Evolutionary conservation across 2,797 vertebrate genomes (phyloP).

Genomic region (Crax fasciolata): DNA sequence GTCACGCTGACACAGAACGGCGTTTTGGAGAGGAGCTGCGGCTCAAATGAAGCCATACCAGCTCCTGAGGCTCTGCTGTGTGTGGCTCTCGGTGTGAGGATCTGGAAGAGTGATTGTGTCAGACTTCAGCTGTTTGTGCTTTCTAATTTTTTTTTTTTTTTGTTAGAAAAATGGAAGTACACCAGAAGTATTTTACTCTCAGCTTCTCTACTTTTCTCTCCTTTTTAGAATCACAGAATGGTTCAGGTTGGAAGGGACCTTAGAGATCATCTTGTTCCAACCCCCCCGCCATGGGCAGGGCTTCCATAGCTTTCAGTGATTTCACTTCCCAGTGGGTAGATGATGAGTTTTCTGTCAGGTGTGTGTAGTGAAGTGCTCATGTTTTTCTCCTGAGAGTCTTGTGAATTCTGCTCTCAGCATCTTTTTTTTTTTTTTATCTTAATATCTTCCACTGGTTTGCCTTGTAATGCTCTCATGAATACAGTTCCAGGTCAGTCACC

Average conservation of each 20-base stretch:
- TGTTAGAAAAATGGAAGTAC: not conserved
- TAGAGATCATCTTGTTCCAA: too few relatives aligned
- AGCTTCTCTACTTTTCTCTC: not conserved
- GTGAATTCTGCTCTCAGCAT: not conserved
- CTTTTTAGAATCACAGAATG: too few relatives aligned
- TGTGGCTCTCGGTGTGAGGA: not conserved
- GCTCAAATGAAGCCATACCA: not conserved
- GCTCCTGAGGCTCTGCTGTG: not conserved
- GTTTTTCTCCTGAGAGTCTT: not conserved
- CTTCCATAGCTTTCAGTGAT: not conserved
- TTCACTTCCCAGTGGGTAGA: not conserved
- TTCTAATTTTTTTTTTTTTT: not conserved
- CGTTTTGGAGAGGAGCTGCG: not conserved
- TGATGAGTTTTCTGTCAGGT: not conserved
- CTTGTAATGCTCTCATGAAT: not conserved
- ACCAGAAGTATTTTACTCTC: not conserved
- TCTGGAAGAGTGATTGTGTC: not conserved
- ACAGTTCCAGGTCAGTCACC: not conserved
- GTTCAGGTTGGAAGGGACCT: too few relatives aligned
- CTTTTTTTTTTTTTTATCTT: not conserved
- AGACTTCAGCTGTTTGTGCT: not conserved
- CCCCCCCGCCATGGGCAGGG: too few relatives aligned
- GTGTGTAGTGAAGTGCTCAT: not conserved
- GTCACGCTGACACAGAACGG: not conserved
- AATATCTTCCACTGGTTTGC: not conserved